Percentiles rank a stretch among this genome's conserved stretches.
Evolutionary conservation across 2,888 invertebrate species (phyloP).

Genomic region (Philereme transversata): DNA sequence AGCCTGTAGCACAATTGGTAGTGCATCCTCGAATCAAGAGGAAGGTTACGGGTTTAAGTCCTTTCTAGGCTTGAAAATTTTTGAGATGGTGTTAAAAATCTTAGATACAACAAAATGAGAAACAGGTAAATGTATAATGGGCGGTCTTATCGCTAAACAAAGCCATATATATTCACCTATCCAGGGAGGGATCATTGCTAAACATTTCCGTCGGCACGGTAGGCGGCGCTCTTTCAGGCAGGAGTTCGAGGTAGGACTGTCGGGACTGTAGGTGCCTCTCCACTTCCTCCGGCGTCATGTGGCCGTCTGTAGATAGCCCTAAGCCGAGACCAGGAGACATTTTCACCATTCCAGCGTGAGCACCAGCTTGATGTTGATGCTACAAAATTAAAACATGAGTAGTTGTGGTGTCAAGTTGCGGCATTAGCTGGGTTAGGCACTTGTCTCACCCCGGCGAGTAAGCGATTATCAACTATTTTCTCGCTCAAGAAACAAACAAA

Average conservation of each 20-base stretch:
- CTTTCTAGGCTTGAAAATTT: too few species aligned
- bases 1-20: too few species aligned
- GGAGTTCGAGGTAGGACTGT: conserved; percentile 90
- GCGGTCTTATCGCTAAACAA: too few species aligned
- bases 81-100: too few species aligned
- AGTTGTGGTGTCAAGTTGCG: not conserved
- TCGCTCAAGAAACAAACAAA: too few species aligned
- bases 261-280: conserved; percentile 94
- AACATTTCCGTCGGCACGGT: conserved; percentile 97
- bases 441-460: too few species aligned
- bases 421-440: too few species aligned
- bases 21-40: too few species aligned
- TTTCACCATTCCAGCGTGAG: conserved; percentile 70
- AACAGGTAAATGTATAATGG: too few species aligned
- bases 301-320: conserved; percentile 86
- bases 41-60: too few species aligned
- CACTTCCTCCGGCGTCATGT: conserved; percentile 96
- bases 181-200: conserved; percentile 95
- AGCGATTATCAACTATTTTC: too few species aligned
- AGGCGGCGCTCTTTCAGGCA: conserved; percentile 93
- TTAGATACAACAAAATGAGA: too few species aligned
- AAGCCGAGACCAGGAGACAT: conserved; percentile 80
- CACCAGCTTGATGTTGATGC: conserved; percentile 79
- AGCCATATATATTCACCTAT: conserved; percentile 79
- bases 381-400: conserved; percentile 15